Conservation (phyloP, 2,888 invertebrate genomes). For the Pteria penguin region DNA sequence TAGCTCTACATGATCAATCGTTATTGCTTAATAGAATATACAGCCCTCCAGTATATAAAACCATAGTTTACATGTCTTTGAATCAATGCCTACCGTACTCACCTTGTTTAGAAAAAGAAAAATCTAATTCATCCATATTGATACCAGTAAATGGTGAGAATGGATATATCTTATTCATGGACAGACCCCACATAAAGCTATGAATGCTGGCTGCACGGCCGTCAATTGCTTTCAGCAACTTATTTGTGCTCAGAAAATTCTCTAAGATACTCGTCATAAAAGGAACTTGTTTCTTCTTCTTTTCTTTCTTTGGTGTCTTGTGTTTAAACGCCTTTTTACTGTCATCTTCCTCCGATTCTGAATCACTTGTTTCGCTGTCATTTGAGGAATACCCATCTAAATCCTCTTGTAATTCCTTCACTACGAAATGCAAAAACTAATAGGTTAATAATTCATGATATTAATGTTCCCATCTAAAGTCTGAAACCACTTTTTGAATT, state of each 20-base stretch:
- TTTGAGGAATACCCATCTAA: conserved; percentile 52
- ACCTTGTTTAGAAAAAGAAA: conserved; percentile 10
- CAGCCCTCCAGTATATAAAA: too few relatives aligned
- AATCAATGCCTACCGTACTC: too few relatives aligned
- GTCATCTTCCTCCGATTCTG: conserved; percentile 40
- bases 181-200: conserved; percentile 80
- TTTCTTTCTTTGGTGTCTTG: conserved; percentile 6
- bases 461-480: too few relatives aligned
- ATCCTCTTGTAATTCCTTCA: conserved; percentile 64
- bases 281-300: conserved; percentile 39
- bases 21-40: too few relatives aligned
- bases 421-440: too few relatives aligned
- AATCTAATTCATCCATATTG: conserved; percentile 29
- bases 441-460: too few relatives aligned
- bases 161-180: conserved; percentile 77
- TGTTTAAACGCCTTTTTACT: conserved; percentile 23
- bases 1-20: too few relatives aligned
- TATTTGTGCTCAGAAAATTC: conserved; percentile 60
- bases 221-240: conserved; percentile 77
- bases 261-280: conserved; percentile 61
- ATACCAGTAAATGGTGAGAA: conserved; percentile 78
- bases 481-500: too few relatives aligned
- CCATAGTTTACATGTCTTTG: too few relatives aligned
- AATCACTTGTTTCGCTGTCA: conserved; percentile 52
- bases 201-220: conserved; percentile 80